Base-by-base conservation (phyloP, 2,797 vertebrate genomes). In the Notoglanidium macrostoma region DNA sequence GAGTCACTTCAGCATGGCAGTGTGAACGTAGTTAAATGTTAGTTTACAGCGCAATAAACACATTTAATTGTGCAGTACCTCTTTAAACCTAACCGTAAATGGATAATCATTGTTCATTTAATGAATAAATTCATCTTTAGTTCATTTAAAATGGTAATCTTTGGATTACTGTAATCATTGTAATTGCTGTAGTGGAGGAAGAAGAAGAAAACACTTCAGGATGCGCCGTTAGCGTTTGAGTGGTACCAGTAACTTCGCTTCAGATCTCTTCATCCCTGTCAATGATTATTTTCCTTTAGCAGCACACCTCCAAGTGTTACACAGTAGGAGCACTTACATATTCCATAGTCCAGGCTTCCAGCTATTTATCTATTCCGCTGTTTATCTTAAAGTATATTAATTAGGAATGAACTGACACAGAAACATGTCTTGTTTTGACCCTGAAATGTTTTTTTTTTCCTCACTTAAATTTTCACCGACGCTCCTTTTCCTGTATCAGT, bases 391-490 rank as follows among this genome's bases (percentile, higher is more conserved):
- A 29, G 26, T 29, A 1, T 21, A 19, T 81, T 32, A 17, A 54
- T 32, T 57, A 26, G 11, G 29, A 79, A 14, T 80, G n/a, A n/a
- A 35, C 54, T 40, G 29, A 0, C 14, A 14, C 11, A 0, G 76
- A 35, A 57, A 9, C 29, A 76, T 59, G n/a, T 77, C 10, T 49
- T 6, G 40, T 54, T 54, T 32, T 77, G 76, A 57, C 17, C 29
- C 54, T 78, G 51, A 32, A 77, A 19, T 55, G n/a, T 44, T 49
- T 49, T 67, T 40, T 40, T 86, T 85, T 70, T n/a, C 12, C 49
- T 87, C 72, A 57, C 10, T 63, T 54, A 65, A n/a, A 51, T 74
- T 80, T 61, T 51, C 12, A 86, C 4, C 6, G 17, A 80, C 68
- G 40, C 15, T 82, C 4, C 35, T 84, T 85, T 44, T 65, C 49